Percentiles rank a stretch among this genome's conserved stretches.
Evolutionary conservation across 2,888 invertebrate genomes (phyloP).

Genomic region (Drosophila merina): DNA sequence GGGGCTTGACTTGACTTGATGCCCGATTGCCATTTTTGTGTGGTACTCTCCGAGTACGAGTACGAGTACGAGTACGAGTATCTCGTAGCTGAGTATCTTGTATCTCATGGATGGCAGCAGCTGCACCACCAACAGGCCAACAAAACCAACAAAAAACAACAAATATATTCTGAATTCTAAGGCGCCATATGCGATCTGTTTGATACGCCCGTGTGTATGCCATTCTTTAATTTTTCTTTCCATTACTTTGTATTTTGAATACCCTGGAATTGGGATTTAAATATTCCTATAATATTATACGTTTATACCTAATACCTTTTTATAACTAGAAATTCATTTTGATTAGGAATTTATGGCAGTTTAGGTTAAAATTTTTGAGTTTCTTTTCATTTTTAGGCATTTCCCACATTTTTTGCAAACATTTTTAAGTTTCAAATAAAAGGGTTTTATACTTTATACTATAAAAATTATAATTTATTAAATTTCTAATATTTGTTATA

Average conservation of each 20-base stretch:
- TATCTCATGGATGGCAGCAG: constrained; percentile 35
- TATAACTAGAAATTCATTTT: no score
- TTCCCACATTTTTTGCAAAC: no score
- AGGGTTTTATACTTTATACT: no score
- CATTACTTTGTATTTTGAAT: constrained; percentile 4
- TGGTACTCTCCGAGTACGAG: constrained; percentile 12
- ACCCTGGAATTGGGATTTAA: not conserved
- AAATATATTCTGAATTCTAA: constrained; percentile 12
- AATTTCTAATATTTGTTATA: no score
- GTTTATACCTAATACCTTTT: not conserved
- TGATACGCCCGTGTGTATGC: constrained; percentile 43
- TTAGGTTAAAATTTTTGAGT: no score
- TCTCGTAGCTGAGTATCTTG: constrained; percentile 19
- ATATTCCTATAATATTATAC: not conserved
- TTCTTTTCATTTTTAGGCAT: no score
- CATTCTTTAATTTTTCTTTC: constrained; percentile 1
- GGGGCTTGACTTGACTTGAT: constrained; percentile 23
- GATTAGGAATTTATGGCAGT: no score
- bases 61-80: not conserved
- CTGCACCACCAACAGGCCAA: constrained; percentile 16
- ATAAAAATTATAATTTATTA: no score
- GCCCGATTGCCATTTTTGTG: constrained; percentile 50
- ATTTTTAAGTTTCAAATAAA: no score
- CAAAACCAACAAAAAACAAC: constrained; percentile 7
- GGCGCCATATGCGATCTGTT: constrained; percentile 26